These are phyloP conservation scores for Omphaloscelis lunosa DNA, from an alignment of 2,888 invertebrate genomes.

Conservation along the genomic window DNA sequence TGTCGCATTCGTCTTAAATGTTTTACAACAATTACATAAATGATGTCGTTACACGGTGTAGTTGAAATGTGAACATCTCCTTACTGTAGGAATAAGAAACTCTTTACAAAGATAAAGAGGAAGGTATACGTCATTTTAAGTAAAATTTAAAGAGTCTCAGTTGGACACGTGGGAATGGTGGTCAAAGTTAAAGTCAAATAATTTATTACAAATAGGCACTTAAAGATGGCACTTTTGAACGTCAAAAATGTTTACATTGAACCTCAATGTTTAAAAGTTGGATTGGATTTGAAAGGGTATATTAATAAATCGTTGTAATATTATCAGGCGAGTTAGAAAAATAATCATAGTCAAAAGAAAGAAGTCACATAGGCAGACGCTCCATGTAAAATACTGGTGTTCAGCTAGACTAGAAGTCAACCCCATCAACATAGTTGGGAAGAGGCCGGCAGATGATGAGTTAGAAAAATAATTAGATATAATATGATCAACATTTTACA, in stretches of 20 bases:
- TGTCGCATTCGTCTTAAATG: constrained; percentile 49
- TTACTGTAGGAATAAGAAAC: constrained; percentile 3
- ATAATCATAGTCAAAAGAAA: background rate
- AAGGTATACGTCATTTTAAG: background rate
- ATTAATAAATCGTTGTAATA: background rate
- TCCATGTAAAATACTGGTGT: too few species aligned
- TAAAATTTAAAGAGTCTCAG: background rate
- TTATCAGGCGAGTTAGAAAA: background rate
- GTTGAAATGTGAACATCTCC: background rate
- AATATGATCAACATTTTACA: background rate
- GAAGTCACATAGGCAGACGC: too few species aligned
- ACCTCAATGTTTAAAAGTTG: too few species aligned
- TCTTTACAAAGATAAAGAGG: background rate
- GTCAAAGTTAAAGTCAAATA: too few species aligned
- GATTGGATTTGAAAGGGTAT: background rate
- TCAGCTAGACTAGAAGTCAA: too few species aligned
- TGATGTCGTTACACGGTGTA: constrained; percentile 4
- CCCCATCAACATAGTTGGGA: too few species aligned
- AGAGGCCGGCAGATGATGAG: too few species aligned
- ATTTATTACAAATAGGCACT: too few species aligned
- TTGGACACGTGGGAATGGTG: background rate
- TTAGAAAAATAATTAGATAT: background rate
- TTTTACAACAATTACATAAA: constrained; percentile 52
- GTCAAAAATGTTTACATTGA: too few species aligned
- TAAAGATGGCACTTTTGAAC: too few species aligned